Evolutionary conservation across 53 echinoderm and acorn worm genomes (phyloP).

Genomic region (Henricia sp.): DNA sequence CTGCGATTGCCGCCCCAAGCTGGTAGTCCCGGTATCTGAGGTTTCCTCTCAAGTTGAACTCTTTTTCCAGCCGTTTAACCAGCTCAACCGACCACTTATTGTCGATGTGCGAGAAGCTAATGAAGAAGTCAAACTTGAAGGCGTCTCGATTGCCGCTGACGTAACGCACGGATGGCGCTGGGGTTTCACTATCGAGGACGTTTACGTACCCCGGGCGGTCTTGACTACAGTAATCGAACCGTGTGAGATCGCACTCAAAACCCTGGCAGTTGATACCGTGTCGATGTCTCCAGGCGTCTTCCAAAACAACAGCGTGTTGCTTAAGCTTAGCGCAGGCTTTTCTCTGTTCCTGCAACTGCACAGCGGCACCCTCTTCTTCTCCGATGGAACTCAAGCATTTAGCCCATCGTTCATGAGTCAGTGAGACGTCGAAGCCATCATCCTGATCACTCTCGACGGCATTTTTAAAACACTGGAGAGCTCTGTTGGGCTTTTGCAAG

Average conservation of each 20-base stretch:
- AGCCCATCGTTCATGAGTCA: constrained; percentile 86
- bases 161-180: constrained; percentile 2
- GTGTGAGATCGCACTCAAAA: constrained; percentile 80
- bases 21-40: constrained; percentile 90
- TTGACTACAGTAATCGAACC: constrained; percentile 78
- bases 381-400: constrained; percentile 68
- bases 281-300: constrained; percentile 69
- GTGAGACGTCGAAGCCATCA: constrained; percentile 72
- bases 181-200: constrained; percentile 65
- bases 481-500: constrained; percentile 64
- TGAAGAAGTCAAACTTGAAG: constrained; percentile 87
- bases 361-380: constrained; percentile 71
- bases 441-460: constrained; percentile 73
- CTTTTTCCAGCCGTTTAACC: constrained; percentile 79
- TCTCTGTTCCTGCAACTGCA: constrained; percentile 49
- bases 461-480: constrained; percentile 74
- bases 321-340: constrained; percentile 39
- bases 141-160: constrained; percentile 14
- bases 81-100: constrained; percentile 89
- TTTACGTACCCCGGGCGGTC: constrained; percentile 84
- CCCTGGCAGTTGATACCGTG: constrained; percentile 87
- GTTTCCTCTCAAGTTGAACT: constrained; percentile 69
- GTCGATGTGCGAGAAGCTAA: constrained; percentile 89
- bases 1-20: constrained; percentile 80
- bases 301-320: constrained; percentile 55